Evolutionary conservation across 2,888 invertebrate genomes (phyloP), one percentile per base, ranked within the genome.

Genomic region (Tenthredo distinguenda): DNA sequence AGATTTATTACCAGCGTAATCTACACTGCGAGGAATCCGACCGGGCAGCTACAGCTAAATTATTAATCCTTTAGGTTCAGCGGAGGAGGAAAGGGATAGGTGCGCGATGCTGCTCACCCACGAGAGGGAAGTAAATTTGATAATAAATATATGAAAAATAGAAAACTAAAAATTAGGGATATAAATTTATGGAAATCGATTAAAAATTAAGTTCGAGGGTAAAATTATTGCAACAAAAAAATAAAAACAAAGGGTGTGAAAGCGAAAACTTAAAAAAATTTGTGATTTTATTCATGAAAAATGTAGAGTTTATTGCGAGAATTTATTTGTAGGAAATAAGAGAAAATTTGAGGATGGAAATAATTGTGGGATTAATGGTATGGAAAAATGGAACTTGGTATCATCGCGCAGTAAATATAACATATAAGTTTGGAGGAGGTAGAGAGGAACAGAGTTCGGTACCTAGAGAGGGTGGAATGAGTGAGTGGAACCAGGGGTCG

Each of bases 61-160:
- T 71, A 71, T 71, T 71, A 37, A 71, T 71, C 71, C 34, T 71
- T 37, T 37, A 71, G 71, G 71, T 71, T 62, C 62, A n/a, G 62
- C 26, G 62, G n/a, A 55, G 62, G n/a, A 55, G 55, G 55, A 55
- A 55, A 55, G 55, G 55, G 55, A 55, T 55, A 47, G 43, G 43
- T 10, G 7, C 10, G n/a, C 55, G 55, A 55, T 55, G 55, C 47
- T 47, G 47, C n/a, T 55, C 55, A n/a, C n/a, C n/a, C 55, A n/a
- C 1, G 55, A 55, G n/a, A 55, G 55, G 10, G n/a, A 55, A 47
- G 15, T 1, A n/a, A n/a, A 55, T 55, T 55, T 18, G 0, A n/a
- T 55, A n/a, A 55, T 55, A n/a, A 55, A n/a, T 55, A 55, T 55
- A 55, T 55, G n/a, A 26, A 26, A 26, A 26, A 26, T 26, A 26